These are phyloP conservation scores for Chiloscyllium plagiosum DNA, from an alignment of 2,113 vertebrate genomes.

Conservation along the genomic window DNA sequence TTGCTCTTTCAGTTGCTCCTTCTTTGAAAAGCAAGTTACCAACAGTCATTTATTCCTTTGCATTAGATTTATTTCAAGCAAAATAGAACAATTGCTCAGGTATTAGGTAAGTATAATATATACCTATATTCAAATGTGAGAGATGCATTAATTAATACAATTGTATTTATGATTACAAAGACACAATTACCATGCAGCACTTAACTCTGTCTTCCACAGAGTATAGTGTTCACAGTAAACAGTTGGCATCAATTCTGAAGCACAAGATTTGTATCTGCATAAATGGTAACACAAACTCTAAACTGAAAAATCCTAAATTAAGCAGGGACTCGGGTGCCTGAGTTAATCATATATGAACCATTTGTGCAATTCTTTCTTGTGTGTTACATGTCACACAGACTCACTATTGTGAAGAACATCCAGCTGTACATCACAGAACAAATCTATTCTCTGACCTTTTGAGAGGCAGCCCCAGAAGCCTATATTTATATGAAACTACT, in stretches of 20 bases:
- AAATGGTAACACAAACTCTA: background rate
- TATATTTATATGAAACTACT: background rate
- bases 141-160: background rate
- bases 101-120: background rate
- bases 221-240: background rate
- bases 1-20: background rate
- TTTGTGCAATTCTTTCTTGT: background rate
- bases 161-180: background rate
- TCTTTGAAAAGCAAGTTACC: background rate
- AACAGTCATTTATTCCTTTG: background rate
- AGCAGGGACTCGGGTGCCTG: background rate
- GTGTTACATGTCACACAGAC: background rate
- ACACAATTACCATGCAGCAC: background rate
- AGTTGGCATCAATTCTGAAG: background rate
- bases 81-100: background rate
- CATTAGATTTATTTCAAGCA: background rate
- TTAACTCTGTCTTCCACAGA: background rate
- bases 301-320: background rate
- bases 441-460: background rate
- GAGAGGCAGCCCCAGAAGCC: background rate
- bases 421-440: background rate
- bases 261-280: background rate
- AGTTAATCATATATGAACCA: background rate
- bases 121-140: background rate
- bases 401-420: background rate